phyloP scores from a whole-genome alignment of 2,888 invertebrate species.

The Candidula unifasciata region DNA sequence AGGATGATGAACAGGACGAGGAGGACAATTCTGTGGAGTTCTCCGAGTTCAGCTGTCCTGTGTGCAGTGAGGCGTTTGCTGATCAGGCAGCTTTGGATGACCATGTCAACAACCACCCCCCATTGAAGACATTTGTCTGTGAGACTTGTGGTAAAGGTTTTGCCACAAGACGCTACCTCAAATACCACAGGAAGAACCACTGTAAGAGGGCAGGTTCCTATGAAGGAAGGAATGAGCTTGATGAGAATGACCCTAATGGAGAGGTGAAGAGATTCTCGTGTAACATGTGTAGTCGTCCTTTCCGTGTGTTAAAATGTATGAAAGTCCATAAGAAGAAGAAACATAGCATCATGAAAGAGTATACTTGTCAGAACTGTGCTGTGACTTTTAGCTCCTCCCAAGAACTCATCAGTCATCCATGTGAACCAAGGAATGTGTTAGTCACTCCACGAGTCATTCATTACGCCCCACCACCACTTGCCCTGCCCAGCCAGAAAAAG shows the following conservation, averaged over 20 bases:
- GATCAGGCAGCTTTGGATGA: conserved; percentile 50
- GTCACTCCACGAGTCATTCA: conserved; percentile 17
- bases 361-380: conserved; percentile 49
- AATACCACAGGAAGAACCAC: conserved; percentile 52
- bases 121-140: conserved; percentile 48
- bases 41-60: conserved; percentile 41
- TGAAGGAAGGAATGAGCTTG: conserved; percentile 45
- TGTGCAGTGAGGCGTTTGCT: conserved; percentile 38
- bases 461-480: conserved; percentile 31
- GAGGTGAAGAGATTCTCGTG: conserved; percentile 50
- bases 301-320: conserved; percentile 51
- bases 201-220: conserved; percentile 51
- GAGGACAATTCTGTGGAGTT: conserved; percentile 42
- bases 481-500: conserved; percentile 31
- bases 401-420: conserved; percentile 46
- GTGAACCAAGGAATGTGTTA: conserved; percentile 39
- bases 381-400: conserved; percentile 43
- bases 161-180: conserved; percentile 50
- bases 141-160: conserved; percentile 52
- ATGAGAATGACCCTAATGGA: conserved; percentile 47
- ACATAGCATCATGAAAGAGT: conserved; percentile 51
- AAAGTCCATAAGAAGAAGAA: conserved; percentile 53
- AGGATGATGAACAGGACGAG: conserved; percentile 41
- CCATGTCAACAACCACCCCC: conserved; percentile 43
- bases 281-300: conserved; percentile 48